Evolutionary conservation across 2,113 vertebrate species (phyloP).

Genomic region (Phainopepla nitens): DNA sequence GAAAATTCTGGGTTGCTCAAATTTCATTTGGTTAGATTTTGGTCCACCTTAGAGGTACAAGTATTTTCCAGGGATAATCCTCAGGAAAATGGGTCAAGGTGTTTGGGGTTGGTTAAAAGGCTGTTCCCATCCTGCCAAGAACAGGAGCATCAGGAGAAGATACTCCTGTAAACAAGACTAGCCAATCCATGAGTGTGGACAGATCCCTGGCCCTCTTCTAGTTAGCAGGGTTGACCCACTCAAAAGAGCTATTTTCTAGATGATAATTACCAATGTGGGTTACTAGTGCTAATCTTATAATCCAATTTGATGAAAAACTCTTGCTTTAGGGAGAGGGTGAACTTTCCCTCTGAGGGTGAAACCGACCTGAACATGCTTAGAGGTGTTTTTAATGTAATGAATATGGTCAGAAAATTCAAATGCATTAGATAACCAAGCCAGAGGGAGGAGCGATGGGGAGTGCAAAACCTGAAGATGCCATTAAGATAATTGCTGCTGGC

Average conservation of each 20-base stretch:
- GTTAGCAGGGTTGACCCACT: background rate
- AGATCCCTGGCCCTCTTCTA: background rate
- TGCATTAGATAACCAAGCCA: background rate
- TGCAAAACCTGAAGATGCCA: background rate
- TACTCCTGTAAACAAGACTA: background rate
- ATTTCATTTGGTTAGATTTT: background rate
- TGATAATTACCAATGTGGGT: background rate
- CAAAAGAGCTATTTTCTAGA: background rate
- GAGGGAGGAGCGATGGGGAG: background rate
- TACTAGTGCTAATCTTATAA: conserved; percentile 10
- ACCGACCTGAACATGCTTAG: background rate
- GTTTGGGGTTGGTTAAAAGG: background rate
- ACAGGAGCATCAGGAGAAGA: background rate
- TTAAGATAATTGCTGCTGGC: background rate
- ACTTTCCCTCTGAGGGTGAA: background rate
- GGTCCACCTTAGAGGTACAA: background rate
- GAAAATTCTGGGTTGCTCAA: background rate
- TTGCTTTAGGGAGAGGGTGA: background rate
- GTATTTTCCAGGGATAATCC: background rate
- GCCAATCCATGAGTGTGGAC: background rate
- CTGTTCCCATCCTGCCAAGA: background rate
- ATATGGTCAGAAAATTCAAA: background rate
- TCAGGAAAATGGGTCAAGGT: background rate
- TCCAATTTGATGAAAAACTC: background rate
- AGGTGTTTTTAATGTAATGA: background rate